Percentiles rank a stretch among this genome's conserved stretches.
These are phyloP conservation scores for Thyatira batis DNA, from an alignment of 2,888 invertebrate genomes.

Conservation along the genomic window DNA sequence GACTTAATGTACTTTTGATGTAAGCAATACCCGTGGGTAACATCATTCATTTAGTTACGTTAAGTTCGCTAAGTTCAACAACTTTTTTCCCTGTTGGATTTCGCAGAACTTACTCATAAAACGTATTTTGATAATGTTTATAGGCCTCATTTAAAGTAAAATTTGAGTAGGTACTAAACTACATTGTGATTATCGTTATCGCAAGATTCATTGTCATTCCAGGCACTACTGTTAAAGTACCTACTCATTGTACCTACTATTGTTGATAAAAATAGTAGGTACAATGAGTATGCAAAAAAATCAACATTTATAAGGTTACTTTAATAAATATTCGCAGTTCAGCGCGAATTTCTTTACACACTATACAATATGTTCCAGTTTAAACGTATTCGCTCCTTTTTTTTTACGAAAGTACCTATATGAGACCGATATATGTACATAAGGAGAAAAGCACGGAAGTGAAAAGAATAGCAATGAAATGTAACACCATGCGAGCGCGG, in stretches of 20 bases:
- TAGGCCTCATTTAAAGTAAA: not conserved
- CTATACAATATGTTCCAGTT: too few relatives aligned
- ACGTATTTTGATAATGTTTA: constrained; percentile 12
- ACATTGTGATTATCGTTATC: not conserved
- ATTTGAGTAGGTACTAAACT: not conserved
- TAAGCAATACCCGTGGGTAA: constrained; percentile 45
- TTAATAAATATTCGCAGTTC: too few relatives aligned
- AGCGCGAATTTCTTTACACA: too few relatives aligned
- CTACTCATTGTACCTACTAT: too few relatives aligned
- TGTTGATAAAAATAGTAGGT: too few relatives aligned
- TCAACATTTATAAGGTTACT: too few relatives aligned
- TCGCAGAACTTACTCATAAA: constrained; percentile 16
- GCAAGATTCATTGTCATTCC: not conserved
- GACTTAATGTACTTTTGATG: constrained; percentile 42
- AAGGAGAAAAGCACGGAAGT: constrained; percentile 33
- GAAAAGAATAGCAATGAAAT: constrained; percentile 54
- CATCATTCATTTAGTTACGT: constrained; percentile 57
- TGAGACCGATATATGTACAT: constrained; percentile 14
- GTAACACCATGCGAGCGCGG: constrained; percentile 48
- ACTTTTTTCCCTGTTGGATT: constrained; percentile 33
- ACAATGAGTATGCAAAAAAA: too few relatives aligned
- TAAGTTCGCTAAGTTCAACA: constrained; percentile 44
- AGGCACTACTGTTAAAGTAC: not conserved
- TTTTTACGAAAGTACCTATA: not conserved
- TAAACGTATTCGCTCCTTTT: too few relatives aligned